phyloP scores from a whole-genome alignment of 2,797 vertebrate species.

The Thalassophryne amazonica region DNA sequence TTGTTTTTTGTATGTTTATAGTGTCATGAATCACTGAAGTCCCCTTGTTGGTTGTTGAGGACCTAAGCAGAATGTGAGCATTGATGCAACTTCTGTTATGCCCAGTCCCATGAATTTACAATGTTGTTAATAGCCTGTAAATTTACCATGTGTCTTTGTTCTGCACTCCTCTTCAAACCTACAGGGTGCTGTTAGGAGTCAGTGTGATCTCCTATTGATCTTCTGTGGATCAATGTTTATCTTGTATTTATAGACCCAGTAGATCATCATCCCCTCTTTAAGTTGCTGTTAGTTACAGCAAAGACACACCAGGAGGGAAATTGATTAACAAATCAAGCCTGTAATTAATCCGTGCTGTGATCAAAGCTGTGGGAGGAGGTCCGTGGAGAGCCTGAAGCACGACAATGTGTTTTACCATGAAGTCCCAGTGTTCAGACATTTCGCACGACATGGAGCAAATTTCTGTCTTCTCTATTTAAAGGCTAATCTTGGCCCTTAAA shows the following conservation, averaged over 20 bases:
- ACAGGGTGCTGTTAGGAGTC: constrained; percentile 9
- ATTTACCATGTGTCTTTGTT: not conserved
- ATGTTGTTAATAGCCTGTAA: not conserved
- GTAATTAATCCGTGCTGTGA: constrained; percentile 60
- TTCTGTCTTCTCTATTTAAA: too few relatives aligned
- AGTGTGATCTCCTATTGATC: constrained; percentile 38
- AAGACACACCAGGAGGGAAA: constrained; percentile 40
- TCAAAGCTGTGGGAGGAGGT: constrained; percentile 43
- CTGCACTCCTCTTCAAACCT: constrained; percentile 4
- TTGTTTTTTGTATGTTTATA: too few relatives aligned
- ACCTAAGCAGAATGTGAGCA: too few relatives aligned
- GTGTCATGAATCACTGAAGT: too few relatives aligned
- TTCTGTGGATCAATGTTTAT: constrained; percentile 40
- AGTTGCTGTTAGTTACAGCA: constrained; percentile 25
- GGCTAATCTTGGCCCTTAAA: constrained; percentile 14
- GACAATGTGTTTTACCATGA: constrained; percentile 12
- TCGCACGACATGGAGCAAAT: not conserved
- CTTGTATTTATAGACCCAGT: constrained; percentile 46
- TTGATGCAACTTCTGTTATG: too few relatives aligned
- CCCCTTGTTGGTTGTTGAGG: too few relatives aligned
- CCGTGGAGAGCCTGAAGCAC: constrained; percentile 11
- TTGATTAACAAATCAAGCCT: constrained; percentile 65
- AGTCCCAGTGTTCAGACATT: constrained; percentile 6
- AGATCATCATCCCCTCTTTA: constrained; percentile 10
- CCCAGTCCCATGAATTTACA: too few relatives aligned